Conservation (phyloP, 2,113 vertebrate species). For the Zapus hudsonius region DNA sequence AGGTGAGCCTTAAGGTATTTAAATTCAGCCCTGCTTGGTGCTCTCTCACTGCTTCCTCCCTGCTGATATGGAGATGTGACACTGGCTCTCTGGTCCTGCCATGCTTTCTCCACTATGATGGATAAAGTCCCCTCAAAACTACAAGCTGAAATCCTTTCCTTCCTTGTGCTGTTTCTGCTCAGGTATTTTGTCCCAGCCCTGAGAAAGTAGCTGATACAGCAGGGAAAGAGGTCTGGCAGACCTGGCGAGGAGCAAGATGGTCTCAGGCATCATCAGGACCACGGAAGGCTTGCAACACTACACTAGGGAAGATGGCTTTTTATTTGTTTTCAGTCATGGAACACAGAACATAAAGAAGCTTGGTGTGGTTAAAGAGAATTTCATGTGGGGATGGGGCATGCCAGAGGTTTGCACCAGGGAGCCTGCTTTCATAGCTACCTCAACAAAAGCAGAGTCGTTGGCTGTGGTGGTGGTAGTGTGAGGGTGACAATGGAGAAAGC, state of each 20-base stretch:
- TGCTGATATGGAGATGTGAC: no score
- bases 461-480: neutral
- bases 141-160: no score
- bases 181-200: no score
- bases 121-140: no score
- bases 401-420: neutral
- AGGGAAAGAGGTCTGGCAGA: neutral
- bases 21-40: no score
- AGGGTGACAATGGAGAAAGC: neutral
- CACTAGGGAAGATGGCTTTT: neutral
- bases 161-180: no score
- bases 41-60: no score
- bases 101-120: no score
- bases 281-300: neutral
- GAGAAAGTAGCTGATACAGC: no score
- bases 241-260: neutral
- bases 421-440: neutral
- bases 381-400: neutral
- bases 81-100: no score
- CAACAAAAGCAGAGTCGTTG: neutral
- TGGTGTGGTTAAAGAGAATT: neutral
- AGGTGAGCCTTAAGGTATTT: no score
- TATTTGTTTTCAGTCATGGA: no score
- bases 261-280: fast-evolving
- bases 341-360: neutral